Base-by-base conservation (phyloP, 2,888 invertebrate genomes). In the Drosophila mettleri region DNA sequence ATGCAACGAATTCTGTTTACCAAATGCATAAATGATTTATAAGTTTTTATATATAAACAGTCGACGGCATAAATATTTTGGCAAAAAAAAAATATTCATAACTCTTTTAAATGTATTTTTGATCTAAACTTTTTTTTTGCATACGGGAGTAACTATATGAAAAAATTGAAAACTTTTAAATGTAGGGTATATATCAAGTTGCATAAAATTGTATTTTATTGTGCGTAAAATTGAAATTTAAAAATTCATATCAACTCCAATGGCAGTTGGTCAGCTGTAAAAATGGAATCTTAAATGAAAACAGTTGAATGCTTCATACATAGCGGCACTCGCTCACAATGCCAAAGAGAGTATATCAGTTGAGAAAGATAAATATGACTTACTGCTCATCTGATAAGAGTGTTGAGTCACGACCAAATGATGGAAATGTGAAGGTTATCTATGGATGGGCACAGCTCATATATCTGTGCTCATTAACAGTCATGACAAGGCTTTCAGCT, bases 211-310 rank as follows among this genome's bases (percentile, higher is more conserved):
- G 0, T 20, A 18, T 48, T 6, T 12, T 43, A 34, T 10, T n/a
- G 9, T 46, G 43, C 9, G 1, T 10, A 16, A 57, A 46, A 31
- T 31, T 18, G 48, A 48, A 33, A 34, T 22, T 51, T 9, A 41
- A 53, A 49, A 67, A 53, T 66, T 46, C 9, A 55, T 59, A 5
- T 20, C 33, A 8, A 45, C 31, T 57, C 24, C 12, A 24, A 12
- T 10, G 3, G 16, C 10, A 20, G 8, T 48, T 31, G 20, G 20
- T 20, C 20, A 33, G 18, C 31, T 24, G 22, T 14, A 22, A 58
- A 54, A 53, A 29, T 14, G 18, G 12, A 31, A 29, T 16, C 10
- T 27, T 12, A 20, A 43, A n/a, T 43, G 43, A 1, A 24, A 43
- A 22, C 31, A 5, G 2, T 18, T 8, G 22, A 33, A 14, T 22